These are phyloP conservation scores for Altica lythri DNA, from an alignment of 2,888 invertebrate genomes.

Conservation along the genomic window DNA sequence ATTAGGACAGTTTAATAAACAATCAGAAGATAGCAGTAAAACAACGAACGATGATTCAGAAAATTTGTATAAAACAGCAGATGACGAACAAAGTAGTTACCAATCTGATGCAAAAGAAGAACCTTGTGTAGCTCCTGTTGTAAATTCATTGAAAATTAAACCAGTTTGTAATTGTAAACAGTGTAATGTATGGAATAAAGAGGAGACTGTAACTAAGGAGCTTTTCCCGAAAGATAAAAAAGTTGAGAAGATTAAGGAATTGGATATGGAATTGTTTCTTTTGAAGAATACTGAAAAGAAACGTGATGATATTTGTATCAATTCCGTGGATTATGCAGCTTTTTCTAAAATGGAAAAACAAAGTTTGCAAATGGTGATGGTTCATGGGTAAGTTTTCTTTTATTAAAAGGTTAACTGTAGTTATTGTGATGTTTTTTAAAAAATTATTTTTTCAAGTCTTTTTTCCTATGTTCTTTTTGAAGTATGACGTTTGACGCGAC, in stretches of 20 bases:
- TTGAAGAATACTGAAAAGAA: constrained; percentile 14
- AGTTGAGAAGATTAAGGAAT: constrained; percentile 4
- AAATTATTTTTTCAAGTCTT: background rate
- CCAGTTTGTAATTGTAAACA: constrained; percentile 37
- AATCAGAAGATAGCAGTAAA: background rate
- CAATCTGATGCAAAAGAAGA: background rate
- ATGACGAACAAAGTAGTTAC: too few species aligned
- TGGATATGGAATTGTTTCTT: constrained; percentile 30
- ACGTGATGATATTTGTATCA: constrained; percentile 29
- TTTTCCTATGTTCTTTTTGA: background rate
- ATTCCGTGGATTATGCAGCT: constrained; percentile 34
- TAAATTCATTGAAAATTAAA: constrained; percentile 29
- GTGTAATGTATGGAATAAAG: constrained; percentile 39
- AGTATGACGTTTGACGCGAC: background rate
- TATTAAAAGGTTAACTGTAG: background rate
- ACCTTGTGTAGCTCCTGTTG: background rate
- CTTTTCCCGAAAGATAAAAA: constrained; percentile 1
- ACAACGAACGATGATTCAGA: background rate
- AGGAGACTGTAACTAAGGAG: constrained; percentile 34
- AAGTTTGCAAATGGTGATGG: constrained; percentile 38
- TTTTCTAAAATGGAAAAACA: constrained; percentile 42
- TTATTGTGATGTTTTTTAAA: background rate
- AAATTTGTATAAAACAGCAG: background rate
- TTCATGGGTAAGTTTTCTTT: constrained; percentile 42
- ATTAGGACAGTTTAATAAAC: background rate